Percentiles rank a stretch among this genome's conserved stretches.
These are phyloP conservation scores for Penelope pileata DNA, from an alignment of 2,113 vertebrate genomes.

Conservation along the genomic window DNA sequence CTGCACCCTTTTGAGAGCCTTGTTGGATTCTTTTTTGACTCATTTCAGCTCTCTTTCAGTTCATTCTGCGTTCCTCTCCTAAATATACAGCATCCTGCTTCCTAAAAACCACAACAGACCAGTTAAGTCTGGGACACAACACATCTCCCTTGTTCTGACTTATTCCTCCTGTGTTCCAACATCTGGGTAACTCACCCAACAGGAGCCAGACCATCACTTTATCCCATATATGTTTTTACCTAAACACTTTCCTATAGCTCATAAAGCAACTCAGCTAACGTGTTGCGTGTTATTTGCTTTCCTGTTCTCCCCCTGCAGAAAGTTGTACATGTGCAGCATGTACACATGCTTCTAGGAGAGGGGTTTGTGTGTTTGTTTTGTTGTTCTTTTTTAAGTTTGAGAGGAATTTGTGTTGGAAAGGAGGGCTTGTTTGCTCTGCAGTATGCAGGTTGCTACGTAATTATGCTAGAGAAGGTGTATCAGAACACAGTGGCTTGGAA, in stretches of 20 bases:
- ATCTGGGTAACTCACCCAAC: not conserved
- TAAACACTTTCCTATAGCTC: not conserved
- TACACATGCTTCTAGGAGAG: not conserved
- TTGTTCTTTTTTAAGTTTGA: not conserved
- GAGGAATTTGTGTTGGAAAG: not conserved
- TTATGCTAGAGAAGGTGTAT: conserved; percentile 18
- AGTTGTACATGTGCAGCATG: not conserved
- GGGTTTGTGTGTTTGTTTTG: rapidly evolving
- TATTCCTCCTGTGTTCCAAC: not conserved
- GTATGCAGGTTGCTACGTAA: conserved; percentile 36
- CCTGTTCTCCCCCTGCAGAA: not conserved
- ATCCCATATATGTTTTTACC: not conserved
- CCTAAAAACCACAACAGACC: not conserved
- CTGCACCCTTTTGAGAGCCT: not conserved
- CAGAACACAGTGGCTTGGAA: not conserved
- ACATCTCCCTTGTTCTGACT: not conserved
- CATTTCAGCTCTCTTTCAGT: not conserved
- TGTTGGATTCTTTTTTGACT: not conserved
- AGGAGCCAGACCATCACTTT: not conserved
- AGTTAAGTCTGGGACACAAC: not conserved
- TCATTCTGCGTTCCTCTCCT: not conserved
- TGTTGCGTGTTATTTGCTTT: not conserved
- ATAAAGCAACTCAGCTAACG: not conserved
- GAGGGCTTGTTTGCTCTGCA: conserved; percentile 37
- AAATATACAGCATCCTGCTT: not conserved